Percentiles rank a stretch among this genome's conserved stretches.
phyloP scores from a whole-genome alignment of 2,113 vertebrate species.

The Microcebus jonahi region DNA sequence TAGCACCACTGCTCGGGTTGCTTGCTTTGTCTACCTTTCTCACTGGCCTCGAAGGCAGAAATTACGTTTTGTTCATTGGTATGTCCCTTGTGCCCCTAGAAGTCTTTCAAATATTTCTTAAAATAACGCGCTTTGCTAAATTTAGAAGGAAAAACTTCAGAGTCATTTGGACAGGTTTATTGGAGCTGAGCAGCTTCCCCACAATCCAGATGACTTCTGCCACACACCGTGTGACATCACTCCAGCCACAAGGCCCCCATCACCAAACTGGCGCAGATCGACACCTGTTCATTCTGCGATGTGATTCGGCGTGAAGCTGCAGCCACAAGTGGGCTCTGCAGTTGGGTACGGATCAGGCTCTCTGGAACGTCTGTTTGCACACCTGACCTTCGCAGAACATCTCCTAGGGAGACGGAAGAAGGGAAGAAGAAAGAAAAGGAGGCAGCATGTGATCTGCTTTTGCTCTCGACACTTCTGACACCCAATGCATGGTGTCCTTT shows the following conservation, averaged over 20 bases:
- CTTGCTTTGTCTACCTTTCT: not conserved
- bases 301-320: not conserved
- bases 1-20: not conserved
- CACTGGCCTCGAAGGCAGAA: not conserved
- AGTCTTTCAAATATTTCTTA: not conserved
- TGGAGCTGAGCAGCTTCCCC: not conserved
- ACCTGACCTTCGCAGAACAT: slow-evolving; percentile 91
- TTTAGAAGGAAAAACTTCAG: not conserved
- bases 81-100: not conserved
- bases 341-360: slow-evolving; percentile 41
- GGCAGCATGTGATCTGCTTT: not conserved
- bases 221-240: not conserved
- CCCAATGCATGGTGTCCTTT: not conserved
- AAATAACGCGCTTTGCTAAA: not conserved
- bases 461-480: not conserved
- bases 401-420: slow-evolving; percentile 83
- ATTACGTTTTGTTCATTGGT: not conserved
- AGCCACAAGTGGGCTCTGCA: not conserved
- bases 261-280: not conserved
- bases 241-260: not conserved
- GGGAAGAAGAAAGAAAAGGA: not conserved
- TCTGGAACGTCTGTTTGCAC: slow-evolving; percentile 91
- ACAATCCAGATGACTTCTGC: not conserved
- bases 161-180: slow-evolving; percentile 42
- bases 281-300: not conserved